phyloP scores from a whole-genome alignment of 2,113 vertebrate genomes.

The Speoplatyrhinus poulsoni region DNA sequence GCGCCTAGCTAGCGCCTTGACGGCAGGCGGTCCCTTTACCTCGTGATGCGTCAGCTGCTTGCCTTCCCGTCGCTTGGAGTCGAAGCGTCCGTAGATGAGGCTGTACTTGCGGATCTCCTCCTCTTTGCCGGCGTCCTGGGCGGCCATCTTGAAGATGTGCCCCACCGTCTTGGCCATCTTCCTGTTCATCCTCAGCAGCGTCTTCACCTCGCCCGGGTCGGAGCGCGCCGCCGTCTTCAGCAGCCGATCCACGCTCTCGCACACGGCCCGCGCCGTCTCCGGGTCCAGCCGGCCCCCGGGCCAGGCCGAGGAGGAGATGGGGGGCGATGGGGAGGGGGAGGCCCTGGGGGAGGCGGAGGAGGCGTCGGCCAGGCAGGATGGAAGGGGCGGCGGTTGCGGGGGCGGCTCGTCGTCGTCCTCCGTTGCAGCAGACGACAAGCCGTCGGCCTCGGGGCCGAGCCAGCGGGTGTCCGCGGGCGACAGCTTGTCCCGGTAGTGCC shows the following conservation, averaged over 20 bases:
- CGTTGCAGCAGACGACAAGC: conserved; percentile 62
- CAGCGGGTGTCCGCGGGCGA: conserved; percentile 88
- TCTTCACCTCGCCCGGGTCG: conserved; percentile 81
- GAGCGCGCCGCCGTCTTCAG: conserved; percentile 86
- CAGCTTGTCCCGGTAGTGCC: conserved; percentile 77
- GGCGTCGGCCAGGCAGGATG: conserved; percentile 57
- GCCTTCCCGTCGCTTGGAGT: conserved; percentile 91
- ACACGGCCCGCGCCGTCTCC: conserved; percentile 83
- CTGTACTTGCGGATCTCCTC: conserved; percentile 96
- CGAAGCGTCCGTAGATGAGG: conserved; percentile 92
- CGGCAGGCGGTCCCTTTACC: conserved; percentile 70
- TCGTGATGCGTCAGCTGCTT: conserved; percentile 94
- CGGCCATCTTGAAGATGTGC: conserved; percentile 91
- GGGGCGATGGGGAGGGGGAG: conserved; percentile 60
- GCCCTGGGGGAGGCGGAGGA: conserved; percentile 81
- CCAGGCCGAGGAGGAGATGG: conserved; percentile 64
- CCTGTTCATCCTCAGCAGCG: conserved; percentile 91
- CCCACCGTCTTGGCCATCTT: conserved; percentile 91
- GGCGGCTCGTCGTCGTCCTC: conserved; percentile 83
- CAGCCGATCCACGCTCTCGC: conserved; percentile 87
- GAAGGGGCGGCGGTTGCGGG: conserved; percentile 73
- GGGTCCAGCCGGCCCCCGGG: conserved; percentile 80
- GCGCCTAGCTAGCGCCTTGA: background rate
- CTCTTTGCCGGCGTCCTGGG: conserved; percentile 85
- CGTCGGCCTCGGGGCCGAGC: conserved; percentile 85